Base-by-base conservation (phyloP, 1,140 invertebrate genomes). In the Drosophila albomicans region DNA sequence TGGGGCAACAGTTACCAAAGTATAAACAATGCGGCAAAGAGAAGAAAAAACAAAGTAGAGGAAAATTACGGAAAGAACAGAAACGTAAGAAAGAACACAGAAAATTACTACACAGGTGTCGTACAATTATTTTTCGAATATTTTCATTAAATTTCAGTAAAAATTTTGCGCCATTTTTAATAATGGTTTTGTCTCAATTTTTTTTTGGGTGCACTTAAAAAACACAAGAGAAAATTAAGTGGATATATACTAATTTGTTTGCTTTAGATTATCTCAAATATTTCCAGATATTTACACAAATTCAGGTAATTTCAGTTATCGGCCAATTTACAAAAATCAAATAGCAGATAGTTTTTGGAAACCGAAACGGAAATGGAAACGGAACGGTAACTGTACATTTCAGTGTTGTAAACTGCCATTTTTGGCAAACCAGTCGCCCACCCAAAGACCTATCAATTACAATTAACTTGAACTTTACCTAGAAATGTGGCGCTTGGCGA, bases 401-500 rank as follows among this genome's bases (percentile, higher is more conserved):
- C 63, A 67, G 63, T 73, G 63, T 66, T 43, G 46, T 13, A 49
- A 62, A 52, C 46, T 59, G 46, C 8, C 35, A 11, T 32, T 57
- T 38, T 25, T 2, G 11, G 15, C 54, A 48, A 32, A 38, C 13
- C n/a, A n/a, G 5, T 38, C 6, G 2, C 35, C 35, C 35, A 38
- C 25, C 28, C 49, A 58, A 25, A 70, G 16, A 51, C 30, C 6
- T 68, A 13, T 48, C 48, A 41, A 46, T 6, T 43, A 45, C 6
- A 3, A 51, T 15, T 32, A 41, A 3, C 30, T 25, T 16, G 30
- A 62, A 80, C 68, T 45, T 94, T 95, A 97, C 97, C 96, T 94
- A 98, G 94, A 93, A 98, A 97, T 45, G 97, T 98, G 32, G 97
- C 96, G 11, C 97, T 97, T 1, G 97, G 97, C 48, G 97, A 98